These are phyloP conservation scores for Beaufortia kweichowensis DNA, from an alignment of 2,113 vertebrate species.

Conservation along the genomic window DNA sequence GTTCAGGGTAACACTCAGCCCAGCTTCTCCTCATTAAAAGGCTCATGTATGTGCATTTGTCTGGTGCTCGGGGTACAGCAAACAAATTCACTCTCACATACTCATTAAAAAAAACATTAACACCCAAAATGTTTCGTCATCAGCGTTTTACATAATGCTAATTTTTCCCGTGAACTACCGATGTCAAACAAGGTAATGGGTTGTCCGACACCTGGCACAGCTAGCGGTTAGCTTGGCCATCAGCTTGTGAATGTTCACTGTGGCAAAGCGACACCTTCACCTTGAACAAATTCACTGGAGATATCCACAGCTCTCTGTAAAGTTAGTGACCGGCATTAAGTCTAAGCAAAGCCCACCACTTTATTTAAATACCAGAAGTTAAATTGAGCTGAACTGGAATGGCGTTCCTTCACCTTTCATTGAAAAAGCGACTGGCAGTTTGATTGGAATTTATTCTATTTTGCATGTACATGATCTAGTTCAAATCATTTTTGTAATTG, in stretches of 20 bases:
- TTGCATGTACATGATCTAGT: too few species aligned
- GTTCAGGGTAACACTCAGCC: slow-evolving; percentile 37
- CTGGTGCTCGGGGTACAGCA: slow-evolving; percentile 4
- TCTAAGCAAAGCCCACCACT: neutral
- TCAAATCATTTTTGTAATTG: too few species aligned
- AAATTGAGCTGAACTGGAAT: too few species aligned
- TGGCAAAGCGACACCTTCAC: slow-evolving; percentile 8
- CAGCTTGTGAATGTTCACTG: slow-evolving; percentile 37
- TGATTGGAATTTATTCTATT: too few species aligned
- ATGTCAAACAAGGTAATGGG: slow-evolving; percentile 35
- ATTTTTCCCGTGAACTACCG: slow-evolving; percentile 15
- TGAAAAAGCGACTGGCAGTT: too few species aligned
- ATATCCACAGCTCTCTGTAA: neutral
- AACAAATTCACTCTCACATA: slow-evolving; percentile 19
- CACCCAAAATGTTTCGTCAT: slow-evolving; percentile 38
- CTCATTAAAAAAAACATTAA: slow-evolving; percentile 49
- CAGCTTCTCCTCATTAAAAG: slow-evolving; percentile 45
- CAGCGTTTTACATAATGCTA: slow-evolving; percentile 36
- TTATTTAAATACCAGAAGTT: neutral
- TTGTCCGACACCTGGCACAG: slow-evolving; percentile 30
- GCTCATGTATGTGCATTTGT: neutral
- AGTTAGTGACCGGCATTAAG: neutral
- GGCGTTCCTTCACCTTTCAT: too few species aligned
- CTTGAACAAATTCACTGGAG: neutral
- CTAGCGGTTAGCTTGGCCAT: slow-evolving; percentile 30